A percentile compares a stretch with the other conserved stretches of the same genome.
Conservation (phyloP, 2,888 invertebrate species). For the Merodon equestris region DNA sequence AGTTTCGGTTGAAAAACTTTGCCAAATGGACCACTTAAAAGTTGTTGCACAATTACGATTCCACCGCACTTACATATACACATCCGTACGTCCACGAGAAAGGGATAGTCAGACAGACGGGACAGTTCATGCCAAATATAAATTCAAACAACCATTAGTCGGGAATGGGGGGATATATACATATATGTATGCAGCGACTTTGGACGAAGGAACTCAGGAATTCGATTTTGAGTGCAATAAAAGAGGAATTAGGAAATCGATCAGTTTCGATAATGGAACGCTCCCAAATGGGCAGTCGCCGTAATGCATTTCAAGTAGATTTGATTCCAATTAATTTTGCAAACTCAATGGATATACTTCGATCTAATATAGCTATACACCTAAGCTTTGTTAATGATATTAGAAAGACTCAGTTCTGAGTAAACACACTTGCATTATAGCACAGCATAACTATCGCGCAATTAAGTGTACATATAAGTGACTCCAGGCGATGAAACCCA, state of each 20-base stretch:
- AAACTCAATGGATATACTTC: not conserved
- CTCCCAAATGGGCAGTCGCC: slow-evolving; percentile 40
- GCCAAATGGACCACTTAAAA: slow-evolving; percentile 68
- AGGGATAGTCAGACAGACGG: not conserved
- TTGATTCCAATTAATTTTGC: slow-evolving; percentile 61
- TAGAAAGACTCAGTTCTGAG: too few species aligned
- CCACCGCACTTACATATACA: slow-evolving; percentile 12
- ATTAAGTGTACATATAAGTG: not conserved
- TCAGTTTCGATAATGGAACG: slow-evolving; percentile 48
- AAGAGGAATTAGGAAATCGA: slow-evolving; percentile 61
- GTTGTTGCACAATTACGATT: slow-evolving; percentile 64
- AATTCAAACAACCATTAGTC: slow-evolving; percentile 44
- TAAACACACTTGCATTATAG: not conserved
- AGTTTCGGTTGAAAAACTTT: slow-evolving; percentile 65
- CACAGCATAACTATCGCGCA: slow-evolving; percentile 3
- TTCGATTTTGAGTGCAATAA: slow-evolving; percentile 56
- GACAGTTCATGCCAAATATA: slow-evolving; percentile 32
- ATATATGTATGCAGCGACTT: not conserved
- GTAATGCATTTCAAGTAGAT: slow-evolving; percentile 61
- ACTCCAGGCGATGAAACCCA: too few species aligned
- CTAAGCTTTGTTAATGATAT: too few species aligned
- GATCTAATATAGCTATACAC: too few species aligned
- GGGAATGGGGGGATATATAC: not conserved
- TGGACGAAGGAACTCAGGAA: slow-evolving; percentile 34
- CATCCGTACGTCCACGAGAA: not conserved